Conservation (phyloP, 2,888 invertebrate species). For the Acheta domesticus region DNA sequence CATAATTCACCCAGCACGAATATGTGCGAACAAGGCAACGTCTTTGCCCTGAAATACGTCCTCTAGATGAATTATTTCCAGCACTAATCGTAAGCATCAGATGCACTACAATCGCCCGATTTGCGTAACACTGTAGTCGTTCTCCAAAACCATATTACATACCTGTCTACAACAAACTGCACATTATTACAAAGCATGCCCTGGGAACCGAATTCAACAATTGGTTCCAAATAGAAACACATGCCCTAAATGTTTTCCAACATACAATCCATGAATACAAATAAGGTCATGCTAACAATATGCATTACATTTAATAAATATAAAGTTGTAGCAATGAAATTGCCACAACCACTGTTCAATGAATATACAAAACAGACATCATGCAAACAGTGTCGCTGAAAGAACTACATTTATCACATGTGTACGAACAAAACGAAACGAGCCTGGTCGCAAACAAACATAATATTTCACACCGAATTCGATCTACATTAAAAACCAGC, state of each 20-base stretch:
- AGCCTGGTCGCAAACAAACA: too few species aligned
- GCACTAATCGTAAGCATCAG: not conserved
- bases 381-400: too few species aligned
- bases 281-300: not conserved
- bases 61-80: not conserved
- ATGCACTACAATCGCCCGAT: not conserved
- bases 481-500: too few species aligned
- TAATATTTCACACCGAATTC: too few species aligned
- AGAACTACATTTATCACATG: too few species aligned
- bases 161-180: too few species aligned
- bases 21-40: not conserved
- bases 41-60: not conserved
- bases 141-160: too few species aligned
- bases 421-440: too few species aligned
- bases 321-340: not conserved
- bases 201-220: too few species aligned
- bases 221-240: not conserved
- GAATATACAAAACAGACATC: not conserved
- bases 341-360: not conserved
- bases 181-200: too few species aligned
- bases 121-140: not conserved
- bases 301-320: not conserved
- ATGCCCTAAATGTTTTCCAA: conserved; percentile 18
- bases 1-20: not conserved
- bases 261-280: not conserved